Conservation (phyloP, 2,797 vertebrate species). For the Eulemur albifrons region DNA sequence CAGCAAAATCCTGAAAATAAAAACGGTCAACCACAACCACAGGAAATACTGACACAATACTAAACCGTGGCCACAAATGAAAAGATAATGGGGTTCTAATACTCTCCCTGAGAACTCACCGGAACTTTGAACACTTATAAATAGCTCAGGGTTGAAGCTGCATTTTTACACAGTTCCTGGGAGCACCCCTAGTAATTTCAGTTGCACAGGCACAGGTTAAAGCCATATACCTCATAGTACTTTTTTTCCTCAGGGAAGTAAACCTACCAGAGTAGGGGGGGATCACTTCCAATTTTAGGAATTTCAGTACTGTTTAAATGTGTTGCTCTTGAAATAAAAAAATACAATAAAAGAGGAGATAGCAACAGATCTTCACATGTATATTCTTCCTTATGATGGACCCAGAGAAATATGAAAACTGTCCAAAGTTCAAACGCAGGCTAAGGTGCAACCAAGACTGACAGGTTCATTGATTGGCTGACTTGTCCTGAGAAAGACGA, state of each 20-base stretch:
- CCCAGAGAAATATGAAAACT: neutral
- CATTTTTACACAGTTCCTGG: neutral
- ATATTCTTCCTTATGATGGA: neutral
- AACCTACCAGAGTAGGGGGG: neutral
- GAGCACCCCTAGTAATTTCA: neutral
- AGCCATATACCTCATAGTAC: neutral
- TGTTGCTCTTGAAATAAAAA: slow-evolving; percentile 36
- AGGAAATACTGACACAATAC: neutral
- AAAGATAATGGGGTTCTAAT: neutral
- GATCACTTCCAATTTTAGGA: neutral
- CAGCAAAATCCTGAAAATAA: slow-evolving; percentile 40
- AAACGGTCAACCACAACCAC: neutral
- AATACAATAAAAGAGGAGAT: neutral
- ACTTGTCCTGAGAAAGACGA: neutral
- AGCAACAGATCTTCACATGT: neutral
- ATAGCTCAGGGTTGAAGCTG: neutral
- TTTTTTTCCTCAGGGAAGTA: neutral
- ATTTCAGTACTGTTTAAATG: slow-evolving; percentile 10
- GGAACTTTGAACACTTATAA: neutral
- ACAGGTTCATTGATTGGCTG: neutral
- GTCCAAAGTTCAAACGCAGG: neutral
- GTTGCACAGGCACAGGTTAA: neutral
- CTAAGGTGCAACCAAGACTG: neutral
- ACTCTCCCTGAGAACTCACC: neutral
- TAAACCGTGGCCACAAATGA: neutral